phyloP scores from a whole-genome alignment of 1,140 invertebrate species.

The Stenopsyche tienmushanensis region DNA sequence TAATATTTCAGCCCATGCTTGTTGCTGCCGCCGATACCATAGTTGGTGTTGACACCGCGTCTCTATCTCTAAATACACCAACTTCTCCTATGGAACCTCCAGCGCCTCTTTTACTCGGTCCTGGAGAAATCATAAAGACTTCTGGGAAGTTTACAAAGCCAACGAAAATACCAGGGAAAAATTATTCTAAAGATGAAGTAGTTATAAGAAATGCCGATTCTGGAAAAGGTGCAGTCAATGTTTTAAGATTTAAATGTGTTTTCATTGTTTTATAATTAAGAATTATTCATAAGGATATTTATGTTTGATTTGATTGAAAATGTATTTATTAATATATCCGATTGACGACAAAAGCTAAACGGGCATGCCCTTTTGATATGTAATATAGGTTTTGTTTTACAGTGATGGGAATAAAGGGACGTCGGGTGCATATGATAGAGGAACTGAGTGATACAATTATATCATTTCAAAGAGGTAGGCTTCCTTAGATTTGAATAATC shows the following conservation, averaged over 20 bases:
- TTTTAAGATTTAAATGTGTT: too few relatives aligned
- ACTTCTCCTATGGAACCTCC: constrained; percentile 52
- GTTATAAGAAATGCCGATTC: constrained; percentile 92
- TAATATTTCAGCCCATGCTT: constrained; percentile 32
- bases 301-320: not conserved
- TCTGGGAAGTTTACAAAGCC: constrained; percentile 86
- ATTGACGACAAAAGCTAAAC: not conserved
- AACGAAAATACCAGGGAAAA: constrained; percentile 87
- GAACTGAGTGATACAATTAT: constrained; percentile 96
- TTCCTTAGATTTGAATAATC: not conserved
- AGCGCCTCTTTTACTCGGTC: constrained; percentile 62
- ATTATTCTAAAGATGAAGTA: constrained; percentile 91
- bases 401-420: constrained; percentile 98
- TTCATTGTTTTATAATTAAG: not conserved
- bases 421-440: constrained; percentile 96
- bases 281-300: not conserved
- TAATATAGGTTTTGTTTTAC: constrained; percentile 50
- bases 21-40: constrained; percentile 46
- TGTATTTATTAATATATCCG: not conserved
- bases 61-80: constrained; percentile 44
- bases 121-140: constrained; percentile 82
- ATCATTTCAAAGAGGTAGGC: constrained; percentile 95
- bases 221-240: constrained; percentile 76
- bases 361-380: not conserved
- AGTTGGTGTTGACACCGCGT: constrained; percentile 44